Evolutionary conservation across 1,140 invertebrate species (phyloP).

Genomic region (Lepidurus arcticus): DNA sequence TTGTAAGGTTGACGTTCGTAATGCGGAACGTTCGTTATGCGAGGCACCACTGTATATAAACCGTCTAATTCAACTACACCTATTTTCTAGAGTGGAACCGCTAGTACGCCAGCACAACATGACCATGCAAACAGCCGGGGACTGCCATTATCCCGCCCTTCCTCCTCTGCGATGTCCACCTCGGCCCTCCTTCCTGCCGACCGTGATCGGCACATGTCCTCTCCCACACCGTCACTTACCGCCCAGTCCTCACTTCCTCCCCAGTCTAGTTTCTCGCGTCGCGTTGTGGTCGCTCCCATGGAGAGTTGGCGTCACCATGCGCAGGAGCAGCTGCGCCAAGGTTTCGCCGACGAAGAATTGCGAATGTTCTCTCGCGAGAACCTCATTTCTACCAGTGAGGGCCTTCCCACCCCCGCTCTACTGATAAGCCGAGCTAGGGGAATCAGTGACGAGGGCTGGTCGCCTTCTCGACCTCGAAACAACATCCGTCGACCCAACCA

Average conservation of each 20-base stretch:
- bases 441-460: slow-evolving; percentile 31
- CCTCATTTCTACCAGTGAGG: neutral
- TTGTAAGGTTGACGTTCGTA: neutral
- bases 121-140: neutral
- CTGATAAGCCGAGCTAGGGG: slow-evolving; percentile 19
- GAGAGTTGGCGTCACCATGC: neutral
- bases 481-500: slow-evolving; percentile 4
- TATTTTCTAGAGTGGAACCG: neutral
- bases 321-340: neutral
- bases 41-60: too few species aligned
- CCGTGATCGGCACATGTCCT: slow-evolving; percentile 20
- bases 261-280: slow-evolving; percentile 23
- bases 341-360: slow-evolving; percentile 26
- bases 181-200: slow-evolving; percentile 15
- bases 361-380: slow-evolving; percentile 23
- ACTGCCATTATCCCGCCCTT: neutral
- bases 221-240: slow-evolving; percentile 12
- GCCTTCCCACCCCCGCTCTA: slow-evolving; percentile 21
- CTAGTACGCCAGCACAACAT: neutral
- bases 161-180: neutral
- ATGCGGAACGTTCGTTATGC: too few species aligned
- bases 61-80: too few species aligned
- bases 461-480: slow-evolving; percentile 24
- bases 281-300: slow-evolving; percentile 25
- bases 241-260: slow-evolving; percentile 7